Evolutionary conservation across 2,113 vertebrate genomes (phyloP).

Genomic region (Aegithalos caudatus): DNA sequence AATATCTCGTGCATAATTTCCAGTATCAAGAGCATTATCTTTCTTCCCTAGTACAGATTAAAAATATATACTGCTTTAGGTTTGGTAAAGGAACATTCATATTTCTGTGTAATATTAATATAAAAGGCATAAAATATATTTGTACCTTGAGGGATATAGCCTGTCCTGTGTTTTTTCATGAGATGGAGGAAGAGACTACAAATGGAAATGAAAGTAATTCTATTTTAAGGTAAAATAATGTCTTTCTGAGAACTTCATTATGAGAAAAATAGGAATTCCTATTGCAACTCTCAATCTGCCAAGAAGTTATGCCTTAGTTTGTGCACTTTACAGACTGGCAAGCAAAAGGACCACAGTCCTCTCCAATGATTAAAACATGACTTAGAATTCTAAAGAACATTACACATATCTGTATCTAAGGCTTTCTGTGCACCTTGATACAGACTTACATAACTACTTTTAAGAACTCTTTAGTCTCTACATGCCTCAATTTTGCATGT

Average conservation of each 20-base stretch:
- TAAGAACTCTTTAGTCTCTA: not conserved
- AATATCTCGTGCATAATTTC: not conserved
- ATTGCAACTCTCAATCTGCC: not conserved
- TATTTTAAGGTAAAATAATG: not conserved
- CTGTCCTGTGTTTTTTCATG: not conserved
- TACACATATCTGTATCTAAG: not conserved
- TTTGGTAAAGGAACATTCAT: not conserved
- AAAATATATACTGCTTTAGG: not conserved
- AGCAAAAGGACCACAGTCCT: not conserved
- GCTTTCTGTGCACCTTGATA: not conserved
- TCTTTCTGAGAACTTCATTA: not conserved
- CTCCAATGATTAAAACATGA: not conserved
- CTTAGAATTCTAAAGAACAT: not conserved
- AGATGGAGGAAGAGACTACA: not conserved
- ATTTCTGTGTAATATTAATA: not conserved
- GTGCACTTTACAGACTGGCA: fast-evolving
- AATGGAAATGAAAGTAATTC: not conserved
- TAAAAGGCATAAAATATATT: not conserved
- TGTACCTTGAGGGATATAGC: not conserved
- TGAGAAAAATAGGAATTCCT: not conserved
- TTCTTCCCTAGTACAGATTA: not conserved
- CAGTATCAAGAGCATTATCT: not conserved
- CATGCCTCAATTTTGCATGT: not conserved
- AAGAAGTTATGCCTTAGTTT: not conserved
- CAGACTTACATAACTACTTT: not conserved